phyloP scores from a whole-genome alignment of 2,888 invertebrate genomes.

The Nomada flava region DNA sequence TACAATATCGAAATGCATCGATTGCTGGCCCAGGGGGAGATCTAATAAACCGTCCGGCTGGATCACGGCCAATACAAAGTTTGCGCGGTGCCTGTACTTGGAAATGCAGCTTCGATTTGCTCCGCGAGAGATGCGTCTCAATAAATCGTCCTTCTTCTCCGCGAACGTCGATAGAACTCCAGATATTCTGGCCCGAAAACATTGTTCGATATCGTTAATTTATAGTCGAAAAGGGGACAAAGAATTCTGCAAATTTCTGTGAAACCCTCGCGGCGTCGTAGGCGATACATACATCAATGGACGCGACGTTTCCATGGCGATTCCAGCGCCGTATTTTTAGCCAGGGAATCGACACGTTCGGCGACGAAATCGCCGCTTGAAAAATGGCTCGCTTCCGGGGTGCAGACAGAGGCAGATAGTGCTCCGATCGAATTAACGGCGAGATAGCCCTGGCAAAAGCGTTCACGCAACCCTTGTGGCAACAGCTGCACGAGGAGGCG shows the following conservation, averaged over 20 bases:
- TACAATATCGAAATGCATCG: conserved; percentile 71
- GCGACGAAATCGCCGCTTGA: conserved; percentile 20
- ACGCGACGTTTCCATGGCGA: conserved; percentile 15
- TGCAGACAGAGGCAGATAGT: conserved; percentile 17
- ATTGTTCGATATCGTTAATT: background rate
- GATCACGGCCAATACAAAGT: conserved; percentile 76
- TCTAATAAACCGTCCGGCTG: conserved; percentile 78
- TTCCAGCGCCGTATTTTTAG: conserved; percentile 2
- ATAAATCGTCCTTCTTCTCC: conserved; percentile 31
- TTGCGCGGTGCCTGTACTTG: conserved; percentile 59
- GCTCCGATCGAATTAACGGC: conserved; percentile 57
- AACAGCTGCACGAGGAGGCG: conserved; percentile 54
- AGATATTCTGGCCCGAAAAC: too few species aligned
- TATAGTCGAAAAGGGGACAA: background rate
- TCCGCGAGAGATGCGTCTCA: conserved; percentile 35
- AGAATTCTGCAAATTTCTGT: too few species aligned
- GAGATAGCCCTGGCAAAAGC: conserved; percentile 25
- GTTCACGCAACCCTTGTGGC: conserved; percentile 56
- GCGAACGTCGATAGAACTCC: too few species aligned
- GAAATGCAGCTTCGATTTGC: conserved; percentile 64
- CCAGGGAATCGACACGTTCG: conserved; percentile 12
- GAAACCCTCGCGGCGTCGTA: background rate
- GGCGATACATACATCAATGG: background rate
- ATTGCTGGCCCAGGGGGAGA: conserved; percentile 63
- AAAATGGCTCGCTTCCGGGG: conserved; percentile 37